phyloP scores from a whole-genome alignment of 2,797 vertebrate species.

The Coregonus suidteri region DNA sequence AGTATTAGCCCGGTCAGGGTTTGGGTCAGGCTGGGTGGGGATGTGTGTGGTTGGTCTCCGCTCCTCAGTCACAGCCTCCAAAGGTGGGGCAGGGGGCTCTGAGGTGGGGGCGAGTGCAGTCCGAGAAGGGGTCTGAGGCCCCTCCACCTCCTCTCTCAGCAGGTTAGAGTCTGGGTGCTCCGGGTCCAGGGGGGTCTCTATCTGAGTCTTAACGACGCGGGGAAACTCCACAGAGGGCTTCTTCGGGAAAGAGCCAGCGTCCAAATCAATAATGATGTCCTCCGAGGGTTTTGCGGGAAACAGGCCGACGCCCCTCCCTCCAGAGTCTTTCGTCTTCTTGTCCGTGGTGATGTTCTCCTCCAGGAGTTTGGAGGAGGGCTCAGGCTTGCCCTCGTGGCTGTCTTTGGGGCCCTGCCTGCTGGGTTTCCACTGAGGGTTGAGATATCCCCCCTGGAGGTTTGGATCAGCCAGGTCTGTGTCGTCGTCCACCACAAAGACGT shows the following conservation, averaged over 20 bases:
- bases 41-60: slow-evolving; percentile 19
- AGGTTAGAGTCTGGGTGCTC: slow-evolving; percentile 46
- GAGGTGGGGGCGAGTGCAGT: not conserved
- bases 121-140: too few species aligned
- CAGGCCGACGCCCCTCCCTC: slow-evolving; percentile 33
- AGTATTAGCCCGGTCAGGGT: not conserved
- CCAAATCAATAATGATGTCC: slow-evolving; percentile 57
- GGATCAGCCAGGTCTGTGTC: slow-evolving; percentile 76
- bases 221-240: slow-evolving; percentile 45
- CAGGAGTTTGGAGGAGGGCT: slow-evolving; percentile 52
- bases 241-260: slow-evolving; percentile 47
- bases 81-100: not conserved
- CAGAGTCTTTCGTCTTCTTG: slow-evolving; percentile 53
- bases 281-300: slow-evolving; percentile 65
- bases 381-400: slow-evolving; percentile 60
- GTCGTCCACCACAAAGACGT: slow-evolving; percentile 78
- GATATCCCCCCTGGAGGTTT: slow-evolving; percentile 49
- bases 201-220: slow-evolving; percentile 33
- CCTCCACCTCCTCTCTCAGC: slow-evolving; percentile 33
- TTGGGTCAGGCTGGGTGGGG: slow-evolving; percentile 13
- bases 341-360: slow-evolving; percentile 82
- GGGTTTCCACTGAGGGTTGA: slow-evolving; percentile 54
- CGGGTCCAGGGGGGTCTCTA: slow-evolving; percentile 40
- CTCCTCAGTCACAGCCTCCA: slow-evolving; percentile 3
- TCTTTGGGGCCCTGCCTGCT: slow-evolving; percentile 9